Percentiles rank a stretch among this genome's conserved stretches.
Evolutionary conservation across 2,888 invertebrate species (phyloP).

Genomic region (Thalpophila matura): DNA sequence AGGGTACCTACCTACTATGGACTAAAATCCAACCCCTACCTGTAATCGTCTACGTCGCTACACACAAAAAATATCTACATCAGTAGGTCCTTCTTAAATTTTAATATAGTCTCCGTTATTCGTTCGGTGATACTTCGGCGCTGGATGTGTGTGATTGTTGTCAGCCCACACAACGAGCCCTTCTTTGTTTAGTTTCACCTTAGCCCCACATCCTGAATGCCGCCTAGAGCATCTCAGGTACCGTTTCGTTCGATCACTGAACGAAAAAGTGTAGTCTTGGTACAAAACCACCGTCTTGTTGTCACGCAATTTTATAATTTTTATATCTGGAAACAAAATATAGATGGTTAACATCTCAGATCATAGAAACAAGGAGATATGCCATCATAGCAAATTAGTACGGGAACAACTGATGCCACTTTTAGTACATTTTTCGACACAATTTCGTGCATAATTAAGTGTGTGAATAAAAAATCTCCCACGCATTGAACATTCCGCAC

Average conservation of each 20-base stretch:
- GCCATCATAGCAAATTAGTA: no score
- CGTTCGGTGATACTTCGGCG: slow-evolving; percentile 58
- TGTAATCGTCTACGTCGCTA: no score
- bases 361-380: no score
- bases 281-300: slow-evolving; percentile 33
- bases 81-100: slow-evolving; percentile 21
- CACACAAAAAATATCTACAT: no score
- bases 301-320: slow-evolving; percentile 20
- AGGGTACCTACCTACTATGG: no score
- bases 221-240: slow-evolving; percentile 44
- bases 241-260: slow-evolving; percentile 20
- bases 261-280: slow-evolving; percentile 42
- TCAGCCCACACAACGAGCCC: slow-evolving; percentile 56
- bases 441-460: no score
- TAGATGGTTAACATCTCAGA: no score
- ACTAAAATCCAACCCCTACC: no score
- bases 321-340: slow-evolving; percentile 5
- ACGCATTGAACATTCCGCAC: no score
- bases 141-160: slow-evolving; percentile 69
- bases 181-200: slow-evolving; percentile 39
- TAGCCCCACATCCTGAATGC: slow-evolving; percentile 46
- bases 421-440: no score
- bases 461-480: no score
- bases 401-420: no score
- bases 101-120: slow-evolving; percentile 26